Percentiles rank a stretch among this genome's conserved stretches.
Evolutionary conservation across 2,113 vertebrate species (phyloP).

Genomic region (Typhlomys cinereus): DNA sequence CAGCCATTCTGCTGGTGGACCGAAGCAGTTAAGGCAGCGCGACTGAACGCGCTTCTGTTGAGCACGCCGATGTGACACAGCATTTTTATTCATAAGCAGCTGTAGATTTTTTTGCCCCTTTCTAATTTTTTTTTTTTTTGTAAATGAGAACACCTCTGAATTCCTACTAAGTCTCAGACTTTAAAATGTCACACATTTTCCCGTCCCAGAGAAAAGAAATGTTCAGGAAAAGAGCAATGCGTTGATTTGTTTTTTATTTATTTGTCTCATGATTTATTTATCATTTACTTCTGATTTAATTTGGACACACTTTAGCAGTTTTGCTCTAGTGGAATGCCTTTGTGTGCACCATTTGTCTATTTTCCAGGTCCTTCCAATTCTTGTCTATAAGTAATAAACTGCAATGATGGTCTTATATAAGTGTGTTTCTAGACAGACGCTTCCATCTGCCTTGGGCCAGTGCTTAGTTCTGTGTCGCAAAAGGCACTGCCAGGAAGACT

Average conservation of each 20-base stretch:
- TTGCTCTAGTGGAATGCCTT: slow-evolving; percentile 9
- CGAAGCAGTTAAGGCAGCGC: slow-evolving; percentile 82
- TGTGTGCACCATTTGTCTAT: slow-evolving; percentile 34
- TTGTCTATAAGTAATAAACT: slow-evolving; percentile 23
- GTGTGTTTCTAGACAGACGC: slow-evolving; percentile 2
- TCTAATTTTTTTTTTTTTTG: slow-evolving; percentile 73
- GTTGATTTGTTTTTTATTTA: background rate
- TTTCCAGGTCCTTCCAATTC: slow-evolving; percentile 48
- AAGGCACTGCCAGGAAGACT: slow-evolving; percentile 10
- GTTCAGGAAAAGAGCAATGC: slow-evolving; percentile 62
- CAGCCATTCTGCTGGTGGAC: slow-evolving; percentile 68
- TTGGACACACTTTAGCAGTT: background rate
- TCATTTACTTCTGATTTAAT: background rate
- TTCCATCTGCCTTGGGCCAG: slow-evolving; percentile 23
- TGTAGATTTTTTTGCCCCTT: slow-evolving; percentile 78
- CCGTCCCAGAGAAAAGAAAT: slow-evolving; percentile 78
- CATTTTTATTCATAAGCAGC: slow-evolving; percentile 75
- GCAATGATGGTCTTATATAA: slow-evolving; percentile 11
- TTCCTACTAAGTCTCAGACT: slow-evolving; percentile 60
- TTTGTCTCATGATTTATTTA: slow-evolving; percentile 6
- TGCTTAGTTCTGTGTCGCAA: background rate
- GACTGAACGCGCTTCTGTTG: slow-evolving; percentile 63
- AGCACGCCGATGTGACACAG: slow-evolving; percentile 24
- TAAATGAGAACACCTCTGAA: slow-evolving; percentile 80
- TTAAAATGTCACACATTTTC: slow-evolving; percentile 53